Evolutionary conservation across 2,888 invertebrate genomes (phyloP), one percentile per base, ranked within the genome.

Genomic region (Pantelozetes paolii): DNA sequence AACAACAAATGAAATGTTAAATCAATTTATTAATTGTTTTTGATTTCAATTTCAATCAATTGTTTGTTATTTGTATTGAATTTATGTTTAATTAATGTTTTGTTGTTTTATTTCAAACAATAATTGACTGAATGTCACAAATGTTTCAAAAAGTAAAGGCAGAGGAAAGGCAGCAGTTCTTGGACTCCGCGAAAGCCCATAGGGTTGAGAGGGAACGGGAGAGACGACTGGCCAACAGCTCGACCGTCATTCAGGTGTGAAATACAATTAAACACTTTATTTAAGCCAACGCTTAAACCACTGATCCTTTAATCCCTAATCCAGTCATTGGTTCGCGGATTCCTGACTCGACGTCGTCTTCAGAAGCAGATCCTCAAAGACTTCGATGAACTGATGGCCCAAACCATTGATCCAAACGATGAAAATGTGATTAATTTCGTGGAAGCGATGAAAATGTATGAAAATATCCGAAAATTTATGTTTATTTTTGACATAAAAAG

Each of bases 131-230:
- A 20, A 20, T 48, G 48, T 15, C 20, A 57, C 8, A n/a, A 57
- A 57, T 57, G 57, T 57, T 57, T 28, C 13, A 11, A 11, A 57
- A 57, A 69, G 36, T n/a, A 69, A 69, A 69, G 18, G 23, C 23
- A 3, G 48, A 28, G 1, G 74, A 69, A 79, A 91, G 90, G 82
- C 88, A 88, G 79, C 86, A 86, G 78, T 94, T 95, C 83, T 85
- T 95, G 80, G 92, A 93, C 82, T 91, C 92, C 82, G 91, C 92
- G 5, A 94, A 94, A 83, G 90, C 90, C 36, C 94, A 94, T 18
- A 86, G 95, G 76, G 91, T 92, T 82, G 94, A 94, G 82, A 87
- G 95, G 74, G 93, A 92, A 0, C 84, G 89, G 72, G 94, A 93
- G 80, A 91, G 92, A 82, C 87, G 88, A 77, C 87, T 88, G 76